Base-by-base conservation (phyloP, 2,113 vertebrate species). In the Ptychochromis oligacanthus region DNA sequence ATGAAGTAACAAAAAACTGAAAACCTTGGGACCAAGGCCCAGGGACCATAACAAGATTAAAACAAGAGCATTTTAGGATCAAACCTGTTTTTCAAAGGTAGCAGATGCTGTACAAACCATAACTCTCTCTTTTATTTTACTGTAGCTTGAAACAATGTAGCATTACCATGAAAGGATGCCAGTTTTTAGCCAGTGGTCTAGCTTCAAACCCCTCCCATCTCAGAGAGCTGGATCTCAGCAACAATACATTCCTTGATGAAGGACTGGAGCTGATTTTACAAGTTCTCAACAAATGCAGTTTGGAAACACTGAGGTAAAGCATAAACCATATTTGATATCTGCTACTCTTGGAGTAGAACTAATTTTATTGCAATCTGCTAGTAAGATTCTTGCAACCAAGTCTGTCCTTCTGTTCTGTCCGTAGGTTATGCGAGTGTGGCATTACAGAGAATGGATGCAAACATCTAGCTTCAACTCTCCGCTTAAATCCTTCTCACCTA, bases 281-380 rank as follows among this genome's bases (percentile, higher is more conserved):
- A 5, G 22, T 22, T 64, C 22, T 62, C 11, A 20, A 15, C 14
- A 54, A 15, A 26, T 61, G 65, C 40, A 13, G 15, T 20, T 38
- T 81, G 80, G 67, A 81, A 75, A 75, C 67, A 14, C 67, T 82
- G 17, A 75, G 80, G 80, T 82, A 55, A 75, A 17, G 5, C 28
- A 54, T 8, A 6, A 8, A 36, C 36, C 36, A 36, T 2, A 7
- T 36, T 36, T 6, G 28, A 31, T 36, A 7, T 36, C 7, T 36
- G 8, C 36, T 36, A 8, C 36, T 36, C 7, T 36, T 36, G 8
- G 36, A 36, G 36, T 36, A 36, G 4, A 36, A 8, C 36, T 36
- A 36, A 36, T 36, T 36, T 36, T 36, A 36, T 36, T 4, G 36
- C 36, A 36, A 8, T 36, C 36, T 36, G 36, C 7, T 8, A 5